These are phyloP conservation scores for Chaetodon trifasciatus DNA, from an alignment of 2,797 vertebrate species.

Conservation along the genomic window DNA sequence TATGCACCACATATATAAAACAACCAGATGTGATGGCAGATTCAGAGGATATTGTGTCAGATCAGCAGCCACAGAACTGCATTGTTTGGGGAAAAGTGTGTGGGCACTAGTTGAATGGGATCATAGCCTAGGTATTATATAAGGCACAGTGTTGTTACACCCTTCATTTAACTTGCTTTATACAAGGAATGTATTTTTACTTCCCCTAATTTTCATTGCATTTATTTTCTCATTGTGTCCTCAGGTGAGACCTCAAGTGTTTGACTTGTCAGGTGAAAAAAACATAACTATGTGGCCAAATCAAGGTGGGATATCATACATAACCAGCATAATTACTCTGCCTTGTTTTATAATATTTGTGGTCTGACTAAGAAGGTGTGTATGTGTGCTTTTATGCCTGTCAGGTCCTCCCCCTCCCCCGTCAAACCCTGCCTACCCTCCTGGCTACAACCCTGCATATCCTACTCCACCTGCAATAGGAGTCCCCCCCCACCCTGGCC, in stretches of 20 bases:
- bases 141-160: background rate
- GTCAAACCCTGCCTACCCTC: conserved; percentile 82
- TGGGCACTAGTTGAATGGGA: background rate
- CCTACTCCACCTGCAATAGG: conserved; percentile 62
- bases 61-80: background rate
- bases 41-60: background rate
- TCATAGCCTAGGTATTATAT: background rate
- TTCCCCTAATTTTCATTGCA: background rate
- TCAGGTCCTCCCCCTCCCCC: conserved; percentile 75
- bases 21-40: background rate
- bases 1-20: background rate
- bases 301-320: conserved; percentile 75
- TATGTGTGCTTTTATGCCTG: conserved; percentile 26
- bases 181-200: background rate
- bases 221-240: conserved; percentile 16
- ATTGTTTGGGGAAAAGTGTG: background rate
- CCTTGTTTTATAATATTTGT: background rate
- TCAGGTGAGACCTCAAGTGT: conserved; percentile 22
- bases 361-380: background rate
- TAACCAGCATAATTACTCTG: background rate
- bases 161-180: background rate
- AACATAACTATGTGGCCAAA: conserved; percentile 80
- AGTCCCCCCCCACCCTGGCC: conserved; percentile 67
- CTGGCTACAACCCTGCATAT: conserved; percentile 71
- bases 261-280: conserved; percentile 9